Percentiles rank a stretch among this genome's conserved stretches.
Evolutionary conservation across 2,888 invertebrate species (phyloP).

Genomic region (Nowickia ferox): DNA sequence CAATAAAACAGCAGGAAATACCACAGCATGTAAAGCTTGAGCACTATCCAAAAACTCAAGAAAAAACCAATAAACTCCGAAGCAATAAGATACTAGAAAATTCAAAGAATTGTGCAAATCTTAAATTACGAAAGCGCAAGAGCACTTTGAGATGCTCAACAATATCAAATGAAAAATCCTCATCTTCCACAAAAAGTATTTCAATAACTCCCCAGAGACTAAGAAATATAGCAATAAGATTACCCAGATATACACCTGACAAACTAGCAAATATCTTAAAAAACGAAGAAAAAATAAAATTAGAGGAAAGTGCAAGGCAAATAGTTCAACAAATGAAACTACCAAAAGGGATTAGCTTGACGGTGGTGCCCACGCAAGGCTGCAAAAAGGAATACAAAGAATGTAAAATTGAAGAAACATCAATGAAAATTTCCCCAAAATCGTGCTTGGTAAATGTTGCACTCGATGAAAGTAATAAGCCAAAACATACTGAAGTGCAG

Average conservation of each 20-base stretch:
- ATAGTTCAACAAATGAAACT: constrained; percentile 12
- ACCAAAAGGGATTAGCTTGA: constrained; percentile 40
- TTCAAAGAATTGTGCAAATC: background rate
- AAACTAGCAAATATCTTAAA: background rate
- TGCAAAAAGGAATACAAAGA: background rate
- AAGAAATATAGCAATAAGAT: constrained; percentile 29
- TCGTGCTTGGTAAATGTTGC: background rate
- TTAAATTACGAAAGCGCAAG: background rate
- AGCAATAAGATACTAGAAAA: background rate
- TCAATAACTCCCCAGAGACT: constrained; percentile 31
- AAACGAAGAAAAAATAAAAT: background rate
- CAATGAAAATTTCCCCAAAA: constrained; percentile 27
- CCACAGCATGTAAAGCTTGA: background rate
- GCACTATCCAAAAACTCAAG: constrained; percentile 2
- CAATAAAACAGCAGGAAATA: background rate
- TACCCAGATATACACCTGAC: constrained; percentile 37
- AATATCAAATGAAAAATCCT: background rate
- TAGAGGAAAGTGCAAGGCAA: background rate
- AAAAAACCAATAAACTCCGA: background rate
- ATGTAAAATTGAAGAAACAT: constrained; percentile 29
- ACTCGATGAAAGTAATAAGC: background rate
- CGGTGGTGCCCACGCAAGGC: background rate
- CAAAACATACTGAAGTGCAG: background rate
- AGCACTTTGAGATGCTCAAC: background rate
- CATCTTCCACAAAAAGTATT: background rate